Base-by-base conservation (phyloP, 2,797 vertebrate genomes). In the Sebastes diaconus region DNA sequence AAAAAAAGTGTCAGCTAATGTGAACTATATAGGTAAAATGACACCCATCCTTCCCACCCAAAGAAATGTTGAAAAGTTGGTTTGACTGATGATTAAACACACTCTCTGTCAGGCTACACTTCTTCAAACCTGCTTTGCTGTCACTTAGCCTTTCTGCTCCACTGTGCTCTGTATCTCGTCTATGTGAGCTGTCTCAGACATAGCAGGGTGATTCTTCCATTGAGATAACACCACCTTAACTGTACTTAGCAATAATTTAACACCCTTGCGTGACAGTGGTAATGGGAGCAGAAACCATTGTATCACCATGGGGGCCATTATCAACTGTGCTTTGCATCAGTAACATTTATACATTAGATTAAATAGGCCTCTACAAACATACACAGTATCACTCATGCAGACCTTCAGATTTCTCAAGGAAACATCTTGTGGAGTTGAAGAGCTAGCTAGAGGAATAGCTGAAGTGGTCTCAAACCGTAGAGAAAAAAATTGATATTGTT, bases 21-120 rank as follows among this genome's bases (percentile, higher is more conserved):
- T 55, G 77, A 85, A 84, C 42, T 77, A 34, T 64, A 64, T 24
- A 18, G 42, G 54, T 73, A 79, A 84, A 73, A 81, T 58, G 34
- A 52, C 20, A 55, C 5, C 29, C 16, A 11, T 73, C 27, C 36
- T 20, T 36, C n/a, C 4, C 27, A 66, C 8, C 6, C 36, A 72
- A 16, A 59, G 2, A 76, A 36, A 36, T 64, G 34, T 63, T 74
- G 34, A 63, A 67, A 85, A 64, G 32, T 70, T 68, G 29, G 46
- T 60, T 58, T 36, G 59, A 65, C 76, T 79, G 71, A 82, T 89
- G 74, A 87, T 79, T 90, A 88, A 86, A 79, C 77, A 77, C 42
- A 72, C 27, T 59, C 34, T 13, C 54, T 75, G 67, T 79, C 70
- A 73, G 60, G 29, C 32, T 68, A 18, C 25, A 70, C 13, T 63